Conservation (phyloP, 2,888 invertebrate genomes). For the Eurois occulta region DNA sequence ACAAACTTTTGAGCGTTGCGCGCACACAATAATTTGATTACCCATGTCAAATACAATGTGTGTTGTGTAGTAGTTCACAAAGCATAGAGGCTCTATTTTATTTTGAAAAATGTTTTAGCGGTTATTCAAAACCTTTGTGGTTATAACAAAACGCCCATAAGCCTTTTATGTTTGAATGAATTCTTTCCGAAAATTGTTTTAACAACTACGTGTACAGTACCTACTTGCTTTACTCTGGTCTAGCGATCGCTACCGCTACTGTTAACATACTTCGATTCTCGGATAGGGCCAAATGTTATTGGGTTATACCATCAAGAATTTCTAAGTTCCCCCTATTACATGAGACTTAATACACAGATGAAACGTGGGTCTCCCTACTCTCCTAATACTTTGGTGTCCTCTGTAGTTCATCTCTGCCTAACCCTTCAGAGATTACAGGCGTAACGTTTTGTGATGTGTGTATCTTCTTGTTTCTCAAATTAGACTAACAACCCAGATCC, state of each 20-base stretch:
- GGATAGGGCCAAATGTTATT: background rate
- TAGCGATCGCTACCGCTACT: background rate
- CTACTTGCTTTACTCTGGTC: background rate
- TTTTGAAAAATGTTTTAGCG: background rate
- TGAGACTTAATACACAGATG: too few species aligned
- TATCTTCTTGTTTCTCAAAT: background rate
- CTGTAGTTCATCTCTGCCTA: background rate
- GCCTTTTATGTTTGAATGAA: background rate
- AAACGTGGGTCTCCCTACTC: too few species aligned
- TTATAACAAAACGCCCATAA: background rate
- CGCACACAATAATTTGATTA: constrained; percentile 41
- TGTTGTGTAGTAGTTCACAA: background rate
- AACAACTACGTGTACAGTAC: background rate
- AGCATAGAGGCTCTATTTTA: background rate
- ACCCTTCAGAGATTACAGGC: background rate
- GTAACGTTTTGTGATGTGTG: background rate
- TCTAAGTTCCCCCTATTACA: too few species aligned
- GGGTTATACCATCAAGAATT: background rate
- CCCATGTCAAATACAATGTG: constrained; percentile 23
- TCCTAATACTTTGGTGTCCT: too few species aligned
- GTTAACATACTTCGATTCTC: background rate
- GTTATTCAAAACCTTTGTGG: background rate
- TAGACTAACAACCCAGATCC: background rate
- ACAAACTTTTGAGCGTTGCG: constrained; percentile 31
- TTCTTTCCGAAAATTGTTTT: background rate